phyloP scores from a whole-genome alignment of 2,888 invertebrate genomes.

The Aporophyla lueneburgensis region DNA sequence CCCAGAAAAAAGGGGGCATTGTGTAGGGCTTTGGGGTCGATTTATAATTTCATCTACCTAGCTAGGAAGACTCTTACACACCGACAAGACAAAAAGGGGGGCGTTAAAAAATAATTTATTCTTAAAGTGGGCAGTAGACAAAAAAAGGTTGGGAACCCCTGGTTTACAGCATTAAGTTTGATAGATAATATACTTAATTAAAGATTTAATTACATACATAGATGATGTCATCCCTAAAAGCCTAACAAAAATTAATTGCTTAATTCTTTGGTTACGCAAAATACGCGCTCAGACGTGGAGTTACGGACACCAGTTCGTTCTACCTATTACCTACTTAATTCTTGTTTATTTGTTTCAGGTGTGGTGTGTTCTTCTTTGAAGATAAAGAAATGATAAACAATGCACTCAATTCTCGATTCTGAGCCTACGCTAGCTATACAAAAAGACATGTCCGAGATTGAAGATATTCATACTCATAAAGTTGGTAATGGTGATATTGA shows the following conservation, averaged over 20 bases:
- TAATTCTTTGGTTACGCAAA: no score
- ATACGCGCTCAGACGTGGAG: no score
- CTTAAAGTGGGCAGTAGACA: no score
- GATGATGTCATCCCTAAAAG: constrained; percentile 13
- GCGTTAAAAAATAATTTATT: no score
- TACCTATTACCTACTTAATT: neutral
- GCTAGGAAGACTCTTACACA: no score
- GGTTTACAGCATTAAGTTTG: constrained; percentile 3
- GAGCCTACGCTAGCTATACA: constrained; percentile 76
- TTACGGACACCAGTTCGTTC: no score
- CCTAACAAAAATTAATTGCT: constrained; percentile 16
- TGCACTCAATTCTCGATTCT: constrained; percentile 85
- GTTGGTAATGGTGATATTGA: constrained; percentile 68
- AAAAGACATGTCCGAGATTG: constrained; percentile 80
- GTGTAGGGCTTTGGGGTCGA: no score
- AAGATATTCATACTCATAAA: constrained; percentile 74
- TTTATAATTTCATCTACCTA: no score
- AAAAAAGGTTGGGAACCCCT: no score
- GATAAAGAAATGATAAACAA: constrained; percentile 82
- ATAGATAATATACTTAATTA: neutral
- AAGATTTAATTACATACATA: neutral
- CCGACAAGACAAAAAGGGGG: no score
- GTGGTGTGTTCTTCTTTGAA: constrained; percentile 61
- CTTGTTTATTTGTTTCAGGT: constrained; percentile 74
- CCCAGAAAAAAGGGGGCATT: no score